Evolutionary conservation across 2,113 vertebrate genomes (phyloP), one percentile per base, ranked within the genome.

Genomic region (Addax nasomaculatus): DNA sequence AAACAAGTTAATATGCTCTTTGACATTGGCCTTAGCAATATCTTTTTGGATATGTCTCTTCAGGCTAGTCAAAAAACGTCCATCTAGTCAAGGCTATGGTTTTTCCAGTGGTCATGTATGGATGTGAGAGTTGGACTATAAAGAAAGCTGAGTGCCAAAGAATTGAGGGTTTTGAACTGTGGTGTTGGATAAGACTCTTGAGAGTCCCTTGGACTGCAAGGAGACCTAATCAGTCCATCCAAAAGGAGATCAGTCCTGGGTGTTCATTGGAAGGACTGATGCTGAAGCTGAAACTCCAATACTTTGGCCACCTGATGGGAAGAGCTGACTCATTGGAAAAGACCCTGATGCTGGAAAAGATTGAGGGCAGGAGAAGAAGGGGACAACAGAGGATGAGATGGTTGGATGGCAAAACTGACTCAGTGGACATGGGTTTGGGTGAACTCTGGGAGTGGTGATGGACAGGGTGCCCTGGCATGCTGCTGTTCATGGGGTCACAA

Each of bases 221-320:
- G 62, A n/a, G 7, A 67, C n/a, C 33, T 8, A 67, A n/a, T 16
- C 62, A 67, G 33, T 67, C 33, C 62, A 67, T 19, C 4, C 62
- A n/a, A 8, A n/a, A 67, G 33, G 7, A 67, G 7, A 67, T 67
- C 62, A 67, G 16, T 19, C 33, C 3, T 67, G 16, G 3, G 33
- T 19, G 33, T 67, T 67, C 62, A n/a, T 1, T n/a, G 62, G 62
- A 67, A 67, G 16, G 62, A 19, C 16, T n/a, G 62, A 19, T 67
- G 62, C 17, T 67, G 7, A 67, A 67, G 3, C 62, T n/a, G 33
- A 67, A 19, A 19, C 62, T n/a, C 62, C 62, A n/a, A 5, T 67
- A 67, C 62, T 19, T 19, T 10, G 33, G 8, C 8, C 16, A 67
- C 8, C 16, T 19, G 0, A n/a, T n/a, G 62, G 0, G 0, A 67